Conservation (phyloP, 2,888 invertebrate species). For the Perizoma affinitatum region DNA sequence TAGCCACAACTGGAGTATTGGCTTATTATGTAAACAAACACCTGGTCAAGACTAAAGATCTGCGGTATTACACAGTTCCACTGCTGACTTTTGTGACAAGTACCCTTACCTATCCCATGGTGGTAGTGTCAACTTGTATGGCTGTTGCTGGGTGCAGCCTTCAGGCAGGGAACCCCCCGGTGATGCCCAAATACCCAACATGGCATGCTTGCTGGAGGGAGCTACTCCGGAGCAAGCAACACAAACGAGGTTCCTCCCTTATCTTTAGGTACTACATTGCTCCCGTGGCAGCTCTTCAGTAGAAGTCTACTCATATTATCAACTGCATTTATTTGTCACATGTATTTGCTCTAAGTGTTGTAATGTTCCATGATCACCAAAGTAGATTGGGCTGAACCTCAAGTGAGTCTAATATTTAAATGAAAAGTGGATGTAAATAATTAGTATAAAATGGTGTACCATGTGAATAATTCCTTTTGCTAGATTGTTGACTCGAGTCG, state of each 20-base stretch:
- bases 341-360: slow-evolving; percentile 80
- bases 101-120: slow-evolving; percentile 95
- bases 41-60: slow-evolving; percentile 88
- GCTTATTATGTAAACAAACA: slow-evolving; percentile 92
- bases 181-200: slow-evolving; percentile 91
- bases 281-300: slow-evolving; percentile 73
- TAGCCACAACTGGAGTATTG: slow-evolving; percentile 90
- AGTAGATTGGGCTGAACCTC: slow-evolving; percentile 67
- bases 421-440: slow-evolving; percentile 77
- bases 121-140: slow-evolving; percentile 96
- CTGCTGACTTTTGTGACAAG: slow-evolving; percentile 89
- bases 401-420: slow-evolving; percentile 51
- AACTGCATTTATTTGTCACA: slow-evolving; percentile 61
- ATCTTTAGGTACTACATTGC: slow-evolving; percentile 89
- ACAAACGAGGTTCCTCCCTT: slow-evolving; percentile 94
- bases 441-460: slow-evolving; percentile 76
- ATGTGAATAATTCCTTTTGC: slow-evolving; percentile 73
- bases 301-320: slow-evolving; percentile 44
- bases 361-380: slow-evolving; percentile 80
- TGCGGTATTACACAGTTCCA: slow-evolving; percentile 83
- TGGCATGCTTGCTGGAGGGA: slow-evolving; percentile 95
- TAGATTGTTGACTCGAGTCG: slow-evolving; percentile 74
- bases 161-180: slow-evolving; percentile 91
- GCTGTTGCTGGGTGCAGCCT: slow-evolving; percentile 91
- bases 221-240: slow-evolving; percentile 88